Evolutionary conservation across 2,797 vertebrate species (phyloP).

Genomic region (Lutjanus argentimaculatus): DNA sequence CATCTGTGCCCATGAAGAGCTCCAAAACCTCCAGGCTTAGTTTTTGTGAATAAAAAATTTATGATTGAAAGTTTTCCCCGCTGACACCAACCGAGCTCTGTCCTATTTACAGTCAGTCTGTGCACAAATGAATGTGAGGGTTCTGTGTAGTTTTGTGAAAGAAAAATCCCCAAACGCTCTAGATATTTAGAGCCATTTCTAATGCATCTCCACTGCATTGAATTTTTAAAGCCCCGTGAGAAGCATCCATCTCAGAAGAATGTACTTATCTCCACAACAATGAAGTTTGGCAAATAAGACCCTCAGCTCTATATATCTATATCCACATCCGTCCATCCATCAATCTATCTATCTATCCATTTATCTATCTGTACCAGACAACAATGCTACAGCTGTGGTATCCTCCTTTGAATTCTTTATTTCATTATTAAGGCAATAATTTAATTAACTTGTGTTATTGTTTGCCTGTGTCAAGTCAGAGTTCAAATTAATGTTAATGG

Average conservation of each 20-base stretch:
- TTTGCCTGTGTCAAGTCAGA: no score
- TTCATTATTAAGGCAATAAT: no score
- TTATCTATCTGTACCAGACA: no score
- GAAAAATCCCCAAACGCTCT: background rate
- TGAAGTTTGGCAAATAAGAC: background rate
- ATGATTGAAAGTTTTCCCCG: background rate
- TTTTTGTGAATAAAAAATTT: slow-evolving; percentile 4
- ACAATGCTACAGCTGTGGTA: no score
- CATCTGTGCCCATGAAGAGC: background rate
- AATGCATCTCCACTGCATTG: slow-evolving; percentile 1
- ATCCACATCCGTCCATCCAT: no score
- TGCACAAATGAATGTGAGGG: background rate
- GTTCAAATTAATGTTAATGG: no score
- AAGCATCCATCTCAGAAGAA: slow-evolving; percentile 9
- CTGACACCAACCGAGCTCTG: background rate
- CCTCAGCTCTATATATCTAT: background rate
- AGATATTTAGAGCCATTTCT: background rate
- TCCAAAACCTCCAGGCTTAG: background rate
- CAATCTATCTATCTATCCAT: no score
- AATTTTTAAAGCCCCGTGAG: slow-evolving; percentile 20
- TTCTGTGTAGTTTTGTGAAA: slow-evolving; percentile 6
- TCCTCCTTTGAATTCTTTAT: no score
- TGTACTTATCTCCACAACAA: slow-evolving; percentile 10
- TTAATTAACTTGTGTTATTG: no score
- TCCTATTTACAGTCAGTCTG: slow-evolving; percentile 4